Conservation (phyloP, 2,888 invertebrate genomes). For the Temnothorax ravouxi region DNA sequence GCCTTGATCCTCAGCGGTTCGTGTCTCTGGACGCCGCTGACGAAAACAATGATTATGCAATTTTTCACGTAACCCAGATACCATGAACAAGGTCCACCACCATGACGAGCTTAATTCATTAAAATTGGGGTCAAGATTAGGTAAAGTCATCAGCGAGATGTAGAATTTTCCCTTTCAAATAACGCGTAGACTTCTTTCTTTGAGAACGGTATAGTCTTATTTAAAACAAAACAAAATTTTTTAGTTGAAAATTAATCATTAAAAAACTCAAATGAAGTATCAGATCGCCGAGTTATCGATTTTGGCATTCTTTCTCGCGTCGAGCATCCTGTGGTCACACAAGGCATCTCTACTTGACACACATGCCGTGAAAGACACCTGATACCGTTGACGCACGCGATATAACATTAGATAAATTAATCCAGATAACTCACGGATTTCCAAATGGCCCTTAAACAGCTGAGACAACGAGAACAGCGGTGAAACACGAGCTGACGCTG, state of each 20-base stretch:
- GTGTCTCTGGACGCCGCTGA: slow-evolving; percentile 16
- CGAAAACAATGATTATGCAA: slow-evolving; percentile 58
- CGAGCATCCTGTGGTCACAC: not conserved
- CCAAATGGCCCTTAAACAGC: slow-evolving; percentile 7
- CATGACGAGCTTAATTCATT: slow-evolving; percentile 40
- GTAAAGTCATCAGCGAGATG: not conserved
- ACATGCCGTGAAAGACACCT: not conserved
- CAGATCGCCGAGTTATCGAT: slow-evolving; percentile 1
- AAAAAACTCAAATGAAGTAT: not conserved
- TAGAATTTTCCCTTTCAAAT: not conserved
- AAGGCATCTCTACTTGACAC: slow-evolving; percentile 10
- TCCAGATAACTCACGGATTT: slow-evolving; percentile 40
- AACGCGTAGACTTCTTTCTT: not conserved
- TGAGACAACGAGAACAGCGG: not conserved
- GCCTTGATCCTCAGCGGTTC: slow-evolving; percentile 55
- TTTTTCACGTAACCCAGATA: not conserved
- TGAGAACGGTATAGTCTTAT: not conserved
- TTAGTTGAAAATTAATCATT: not conserved
- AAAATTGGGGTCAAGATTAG: slow-evolving; percentile 31
- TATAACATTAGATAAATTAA: slow-evolving; percentile 47
- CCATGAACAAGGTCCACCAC: not conserved
- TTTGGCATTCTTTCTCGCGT: not conserved
- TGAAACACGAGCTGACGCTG: not conserved
- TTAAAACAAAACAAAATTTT: not conserved
- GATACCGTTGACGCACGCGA: not conserved